A percentile compares a stretch with the other conserved stretches of the same genome.
phyloP scores from a whole-genome alignment of 2,888 invertebrate species.

The Cryptops parisi region DNA sequence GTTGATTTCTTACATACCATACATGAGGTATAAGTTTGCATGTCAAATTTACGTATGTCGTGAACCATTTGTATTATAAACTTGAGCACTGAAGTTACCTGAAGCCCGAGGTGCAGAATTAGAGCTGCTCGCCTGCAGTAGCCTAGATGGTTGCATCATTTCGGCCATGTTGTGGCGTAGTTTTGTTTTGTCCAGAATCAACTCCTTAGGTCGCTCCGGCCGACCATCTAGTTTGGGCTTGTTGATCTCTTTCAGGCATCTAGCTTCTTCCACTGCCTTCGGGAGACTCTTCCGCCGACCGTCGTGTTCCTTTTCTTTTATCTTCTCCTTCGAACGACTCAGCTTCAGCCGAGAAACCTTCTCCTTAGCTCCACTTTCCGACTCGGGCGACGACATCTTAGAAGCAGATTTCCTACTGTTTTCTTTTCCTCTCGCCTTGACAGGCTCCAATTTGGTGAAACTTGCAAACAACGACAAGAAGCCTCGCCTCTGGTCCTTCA shows the following conservation, averaged over 20 bases:
- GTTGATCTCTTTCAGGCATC: slow-evolving; percentile 5
- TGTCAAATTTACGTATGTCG: no score
- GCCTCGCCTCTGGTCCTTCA: slow-evolving; percentile 20
- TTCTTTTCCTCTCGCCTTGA: slow-evolving; percentile 24
- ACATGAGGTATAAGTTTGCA: no score
- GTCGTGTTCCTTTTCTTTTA: slow-evolving; percentile 6
- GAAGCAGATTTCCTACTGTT: slow-evolving; percentile 22
- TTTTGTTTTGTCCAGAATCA: neutral
- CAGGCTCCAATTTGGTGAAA: slow-evolving; percentile 21
- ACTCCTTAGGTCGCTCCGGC: neutral
- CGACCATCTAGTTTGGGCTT: neutral
- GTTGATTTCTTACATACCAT: no score
- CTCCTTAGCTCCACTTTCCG: slow-evolving; percentile 23
- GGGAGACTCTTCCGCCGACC: slow-evolving; percentile 1
- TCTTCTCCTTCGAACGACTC: slow-evolving; percentile 23
- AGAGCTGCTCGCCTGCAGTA: slow-evolving; percentile 22
- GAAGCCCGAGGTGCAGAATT: slow-evolving; percentile 29
- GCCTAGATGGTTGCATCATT: neutral
- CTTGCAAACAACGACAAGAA: slow-evolving; percentile 20
- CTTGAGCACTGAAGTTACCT: slow-evolving; percentile 23
- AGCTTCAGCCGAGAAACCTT: slow-evolving; percentile 20
- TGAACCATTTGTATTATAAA: no score
- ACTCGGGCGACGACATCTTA: slow-evolving; percentile 14
- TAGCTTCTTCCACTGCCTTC: neutral
- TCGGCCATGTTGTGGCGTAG: neutral